Conservation (phyloP, 2,888 invertebrate genomes). For the Boloria euphrosyne region DNA sequence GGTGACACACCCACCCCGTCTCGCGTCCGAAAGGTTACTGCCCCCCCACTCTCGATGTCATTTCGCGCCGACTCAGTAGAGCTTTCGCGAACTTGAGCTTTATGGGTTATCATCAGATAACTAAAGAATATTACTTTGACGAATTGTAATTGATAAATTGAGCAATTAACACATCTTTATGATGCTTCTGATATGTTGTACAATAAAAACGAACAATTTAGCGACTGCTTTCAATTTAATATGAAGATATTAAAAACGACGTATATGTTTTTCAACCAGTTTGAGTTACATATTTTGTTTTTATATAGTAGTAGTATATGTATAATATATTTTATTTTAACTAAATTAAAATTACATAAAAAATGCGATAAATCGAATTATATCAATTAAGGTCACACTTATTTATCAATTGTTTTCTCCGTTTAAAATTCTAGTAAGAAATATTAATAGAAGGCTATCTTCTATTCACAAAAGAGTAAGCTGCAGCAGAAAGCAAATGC, state of each 20-base stretch:
- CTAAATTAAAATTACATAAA: background rate
- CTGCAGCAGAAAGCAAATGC: too few species aligned
- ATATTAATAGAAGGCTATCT: too few species aligned
- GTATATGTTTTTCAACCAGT: background rate
- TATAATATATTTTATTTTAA: background rate
- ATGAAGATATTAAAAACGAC: background rate
- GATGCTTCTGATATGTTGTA: constrained; percentile 7
- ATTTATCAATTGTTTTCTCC: too few species aligned
- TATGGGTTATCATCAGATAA: constrained; percentile 49
- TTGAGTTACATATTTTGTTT: background rate
- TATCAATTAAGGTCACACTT: background rate
- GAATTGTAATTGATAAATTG: constrained; percentile 30
- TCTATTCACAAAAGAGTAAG: too few species aligned
- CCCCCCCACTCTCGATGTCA: constrained; percentile 70
- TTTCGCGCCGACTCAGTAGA: constrained; percentile 79
- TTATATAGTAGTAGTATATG: background rate
- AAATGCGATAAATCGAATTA: background rate
- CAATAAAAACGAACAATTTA: constrained; percentile 8
- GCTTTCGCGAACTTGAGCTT: constrained; percentile 61
- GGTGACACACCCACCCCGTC: constrained; percentile 70
- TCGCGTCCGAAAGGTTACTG: constrained; percentile 69
- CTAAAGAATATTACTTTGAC: constrained; percentile 34
- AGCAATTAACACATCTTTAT: constrained; percentile 31
- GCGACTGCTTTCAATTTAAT: background rate
- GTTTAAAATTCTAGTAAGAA: too few species aligned